These are phyloP conservation scores for Hirtodrosophila histrioides DNA, from an alignment of 2,888 invertebrate species.

Conservation along the genomic window DNA sequence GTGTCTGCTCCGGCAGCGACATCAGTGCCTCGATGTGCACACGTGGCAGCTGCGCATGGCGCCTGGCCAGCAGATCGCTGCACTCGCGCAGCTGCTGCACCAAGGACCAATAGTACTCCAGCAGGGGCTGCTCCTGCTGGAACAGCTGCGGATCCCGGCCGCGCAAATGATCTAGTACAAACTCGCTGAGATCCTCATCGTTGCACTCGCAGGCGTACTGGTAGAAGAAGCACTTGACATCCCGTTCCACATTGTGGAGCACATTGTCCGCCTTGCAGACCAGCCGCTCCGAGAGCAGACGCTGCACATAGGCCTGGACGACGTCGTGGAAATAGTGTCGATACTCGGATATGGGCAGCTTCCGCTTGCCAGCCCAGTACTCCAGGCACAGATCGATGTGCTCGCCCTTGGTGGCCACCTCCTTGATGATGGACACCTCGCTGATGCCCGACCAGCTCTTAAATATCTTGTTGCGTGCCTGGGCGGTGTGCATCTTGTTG, in stretches of 20 bases:
- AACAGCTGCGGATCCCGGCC: slow-evolving; percentile 84
- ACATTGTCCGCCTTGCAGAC: slow-evolving; percentile 82
- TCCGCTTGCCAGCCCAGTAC: slow-evolving; percentile 78
- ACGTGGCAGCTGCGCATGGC: slow-evolving; percentile 59
- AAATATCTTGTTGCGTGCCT: slow-evolving; percentile 80
- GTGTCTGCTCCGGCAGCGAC: slow-evolving; percentile 74
- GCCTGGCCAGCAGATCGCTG: slow-evolving; percentile 44
- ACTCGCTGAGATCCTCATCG: slow-evolving; percentile 86
- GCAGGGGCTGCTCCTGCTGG: slow-evolving; percentile 67
- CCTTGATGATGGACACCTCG: slow-evolving; percentile 82
- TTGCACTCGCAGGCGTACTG: slow-evolving; percentile 87
- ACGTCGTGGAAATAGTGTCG: slow-evolving; percentile 81
- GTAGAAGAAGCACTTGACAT: slow-evolving; percentile 81
- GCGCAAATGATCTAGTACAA: slow-evolving; percentile 88
- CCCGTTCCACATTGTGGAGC: slow-evolving; percentile 79
- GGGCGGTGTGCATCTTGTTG: slow-evolving; percentile 60
- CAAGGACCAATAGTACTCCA: slow-evolving; percentile 80
- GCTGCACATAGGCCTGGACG: slow-evolving; percentile 82
- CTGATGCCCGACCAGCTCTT: slow-evolving; percentile 82
- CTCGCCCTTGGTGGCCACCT: slow-evolving; percentile 84
- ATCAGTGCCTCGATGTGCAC: slow-evolving; percentile 82
- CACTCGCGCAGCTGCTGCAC: slow-evolving; percentile 72
- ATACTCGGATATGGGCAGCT: slow-evolving; percentile 68
- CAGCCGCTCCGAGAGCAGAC: slow-evolving; percentile 81
- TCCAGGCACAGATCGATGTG: slow-evolving; percentile 82